phyloP scores from a whole-genome alignment of 2,113 vertebrate genomes.

The Ranitomeya imitator region DNA sequence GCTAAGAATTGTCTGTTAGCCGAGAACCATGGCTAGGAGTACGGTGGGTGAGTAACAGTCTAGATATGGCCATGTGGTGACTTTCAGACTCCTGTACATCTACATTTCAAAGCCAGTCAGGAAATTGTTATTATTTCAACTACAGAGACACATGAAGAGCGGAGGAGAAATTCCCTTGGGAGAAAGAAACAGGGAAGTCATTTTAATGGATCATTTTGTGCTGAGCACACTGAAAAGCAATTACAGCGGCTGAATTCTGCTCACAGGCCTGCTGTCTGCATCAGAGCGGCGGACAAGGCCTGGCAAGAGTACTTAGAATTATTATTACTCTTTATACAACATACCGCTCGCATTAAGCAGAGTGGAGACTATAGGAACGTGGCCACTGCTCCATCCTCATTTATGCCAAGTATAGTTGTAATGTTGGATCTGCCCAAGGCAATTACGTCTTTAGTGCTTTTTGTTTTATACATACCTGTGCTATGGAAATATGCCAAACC shows the following conservation, averaged over 20 bases:
- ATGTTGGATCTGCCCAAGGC: neutral
- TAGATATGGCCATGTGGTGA: constrained; percentile 51
- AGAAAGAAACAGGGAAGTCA: constrained; percentile 52
- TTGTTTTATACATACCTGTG: neutral
- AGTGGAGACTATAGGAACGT: neutral
- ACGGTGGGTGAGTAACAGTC: constrained; percentile 50
- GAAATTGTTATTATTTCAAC: constrained; percentile 55
- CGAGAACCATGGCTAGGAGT: constrained; percentile 3
- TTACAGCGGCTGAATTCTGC: constrained; percentile 32
- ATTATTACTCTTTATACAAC: constrained; percentile 11
- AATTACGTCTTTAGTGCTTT: neutral
- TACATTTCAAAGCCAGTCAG: constrained; percentile 52
- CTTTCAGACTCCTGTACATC: constrained; percentile 35
- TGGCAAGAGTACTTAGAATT: neutral
- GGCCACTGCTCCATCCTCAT: neutral
- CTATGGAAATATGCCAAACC: neutral
- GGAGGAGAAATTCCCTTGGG: constrained; percentile 41
- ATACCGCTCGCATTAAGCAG: neutral
- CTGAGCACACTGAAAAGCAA: constrained; percentile 54
- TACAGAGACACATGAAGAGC: constrained; percentile 40
- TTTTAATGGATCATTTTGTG: constrained; percentile 53
- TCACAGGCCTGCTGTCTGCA: constrained; percentile 12
- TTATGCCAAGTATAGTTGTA: neutral
- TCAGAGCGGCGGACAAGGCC: neutral
- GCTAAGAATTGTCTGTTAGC: neutral